Evolutionary conservation across 1,140 invertebrate species (phyloP).

Genomic region (Leucophenga varia): DNA sequence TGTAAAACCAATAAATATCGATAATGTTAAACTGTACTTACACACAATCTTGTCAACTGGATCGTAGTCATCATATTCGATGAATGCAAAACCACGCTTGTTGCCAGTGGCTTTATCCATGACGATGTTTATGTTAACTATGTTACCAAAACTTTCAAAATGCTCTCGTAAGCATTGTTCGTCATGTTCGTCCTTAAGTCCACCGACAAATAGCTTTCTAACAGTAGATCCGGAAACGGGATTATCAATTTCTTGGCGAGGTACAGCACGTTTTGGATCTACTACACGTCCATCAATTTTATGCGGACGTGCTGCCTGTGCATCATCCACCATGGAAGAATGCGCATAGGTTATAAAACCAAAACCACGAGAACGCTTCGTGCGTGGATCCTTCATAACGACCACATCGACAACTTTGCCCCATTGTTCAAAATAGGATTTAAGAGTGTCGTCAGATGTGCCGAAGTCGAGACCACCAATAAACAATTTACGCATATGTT

Average conservation of each 20-base stretch:
- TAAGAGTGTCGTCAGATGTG: conserved; percentile 93
- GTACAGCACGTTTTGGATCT: conserved; percentile 96
- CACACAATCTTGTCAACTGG: conserved; percentile 93
- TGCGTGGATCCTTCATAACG: conserved; percentile 97
- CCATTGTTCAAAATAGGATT: conserved; percentile 95
- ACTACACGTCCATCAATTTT: conserved; percentile 79
- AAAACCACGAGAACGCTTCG: conserved; percentile 89
- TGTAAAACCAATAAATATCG: conserved; percentile 3
- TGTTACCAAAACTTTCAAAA: conserved; percentile 82
- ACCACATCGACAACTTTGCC: conserved; percentile 97
- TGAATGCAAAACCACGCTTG: conserved; percentile 91
- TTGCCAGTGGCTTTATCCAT: conserved; percentile 89
- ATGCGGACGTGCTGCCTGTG: conserved; percentile 80
- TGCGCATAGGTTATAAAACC: conserved; percentile 96
- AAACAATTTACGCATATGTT: conserved; percentile 94
- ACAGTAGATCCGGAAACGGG: conserved; percentile 92
- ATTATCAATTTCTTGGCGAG: conserved; percentile 86
- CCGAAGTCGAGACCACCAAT: conserved; percentile 96
- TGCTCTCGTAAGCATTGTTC: conserved; percentile 84
- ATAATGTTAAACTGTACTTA: conserved; percentile 58
- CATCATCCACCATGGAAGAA: conserved; percentile 92
- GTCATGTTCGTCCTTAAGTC: conserved; percentile 85
- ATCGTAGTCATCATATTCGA: conserved; percentile 96
- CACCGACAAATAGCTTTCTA: conserved; percentile 93
- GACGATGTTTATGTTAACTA: conserved; percentile 83